phyloP scores from a whole-genome alignment of 2,797 vertebrate species.

The Trachops cirrhosus region DNA sequence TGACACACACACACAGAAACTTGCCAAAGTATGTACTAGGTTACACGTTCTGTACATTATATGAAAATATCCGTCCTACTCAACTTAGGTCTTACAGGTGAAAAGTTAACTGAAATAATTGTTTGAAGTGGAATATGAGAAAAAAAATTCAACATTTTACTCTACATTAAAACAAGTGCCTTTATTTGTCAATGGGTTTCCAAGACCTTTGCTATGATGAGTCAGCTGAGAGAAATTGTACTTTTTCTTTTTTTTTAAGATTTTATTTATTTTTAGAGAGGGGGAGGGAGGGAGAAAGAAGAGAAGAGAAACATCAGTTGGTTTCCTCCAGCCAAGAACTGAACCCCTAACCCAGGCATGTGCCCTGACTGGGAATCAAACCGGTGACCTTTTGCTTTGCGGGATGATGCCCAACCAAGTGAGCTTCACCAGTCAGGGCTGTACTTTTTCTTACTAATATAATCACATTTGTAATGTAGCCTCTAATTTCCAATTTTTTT shows the following conservation, averaged over 20 bases:
- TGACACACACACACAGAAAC: not conserved
- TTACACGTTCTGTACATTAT: not conserved
- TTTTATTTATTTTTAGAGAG: not conserved
- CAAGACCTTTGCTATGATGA: not conserved
- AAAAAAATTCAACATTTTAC: not conserved
- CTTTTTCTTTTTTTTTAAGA: not conserved
- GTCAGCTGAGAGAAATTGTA: not conserved
- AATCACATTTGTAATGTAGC: not conserved
- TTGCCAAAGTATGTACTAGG: not conserved
- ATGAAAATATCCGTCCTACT: not conserved
- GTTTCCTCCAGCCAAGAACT: not conserved
- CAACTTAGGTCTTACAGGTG: not conserved
- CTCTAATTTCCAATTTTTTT: not conserved
- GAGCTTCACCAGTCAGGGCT: not conserved
- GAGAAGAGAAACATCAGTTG: not conserved
- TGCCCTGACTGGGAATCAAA: not conserved
- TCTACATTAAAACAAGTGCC: slow-evolving; percentile 16
- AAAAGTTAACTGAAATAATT: not conserved
- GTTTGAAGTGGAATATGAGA: not conserved
- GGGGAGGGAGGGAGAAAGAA: not conserved
- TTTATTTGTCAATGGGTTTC: not conserved
- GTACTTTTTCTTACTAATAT: slow-evolving; percentile 8
- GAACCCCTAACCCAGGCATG: not conserved
- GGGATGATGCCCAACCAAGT: not conserved
- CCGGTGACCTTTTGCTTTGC: not conserved